Evolutionary conservation across 1,140 invertebrate genomes (phyloP).

Genomic region (Pseudomyrmex dendroicus): DNA sequence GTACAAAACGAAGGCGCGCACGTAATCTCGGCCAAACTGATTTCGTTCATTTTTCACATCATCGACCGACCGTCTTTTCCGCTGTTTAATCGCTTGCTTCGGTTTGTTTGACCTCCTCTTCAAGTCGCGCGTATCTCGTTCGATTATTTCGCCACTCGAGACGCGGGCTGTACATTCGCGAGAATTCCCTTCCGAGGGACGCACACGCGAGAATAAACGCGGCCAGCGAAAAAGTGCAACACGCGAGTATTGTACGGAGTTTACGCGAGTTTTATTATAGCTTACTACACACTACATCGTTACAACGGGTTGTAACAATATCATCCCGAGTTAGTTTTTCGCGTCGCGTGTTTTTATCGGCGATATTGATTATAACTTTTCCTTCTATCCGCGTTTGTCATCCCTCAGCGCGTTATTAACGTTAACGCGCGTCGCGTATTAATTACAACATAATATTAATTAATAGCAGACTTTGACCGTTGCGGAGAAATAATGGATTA

Average conservation of each 20-base stretch:
- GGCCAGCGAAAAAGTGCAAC: not conserved
- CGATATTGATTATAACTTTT: slow-evolving; percentile 20
- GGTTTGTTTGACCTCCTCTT: slow-evolving; percentile 16
- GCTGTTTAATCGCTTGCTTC: slow-evolving; percentile 2
- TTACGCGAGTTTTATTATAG: not conserved
- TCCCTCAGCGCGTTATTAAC: slow-evolving; percentile 1
- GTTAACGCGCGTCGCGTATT: slow-evolving; percentile 23
- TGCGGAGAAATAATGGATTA: slow-evolving; percentile 31
- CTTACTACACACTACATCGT: not conserved
- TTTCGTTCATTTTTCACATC: slow-evolving; percentile 28
- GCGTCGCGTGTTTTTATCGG: not conserved
- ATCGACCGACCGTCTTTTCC: not conserved
- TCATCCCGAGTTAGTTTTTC: slow-evolving; percentile 3
- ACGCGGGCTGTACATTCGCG: not conserved
- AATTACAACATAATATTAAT: slow-evolving; percentile 44
- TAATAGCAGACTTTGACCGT: slow-evolving; percentile 27
- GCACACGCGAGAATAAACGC: not conserved
- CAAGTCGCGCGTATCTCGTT: not conserved
- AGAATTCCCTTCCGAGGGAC: not conserved
- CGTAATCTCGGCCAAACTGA: not conserved
- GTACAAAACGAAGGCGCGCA: not conserved
- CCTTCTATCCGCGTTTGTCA: not conserved
- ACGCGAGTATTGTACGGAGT: not conserved
- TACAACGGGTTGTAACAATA: not conserved
- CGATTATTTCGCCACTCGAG: slow-evolving; percentile 7